Percentiles rank a stretch among this genome's conserved stretches.
These are phyloP conservation scores for Potorous gilbertii DNA, from an alignment of 2,797 vertebrate species.

Conservation along the genomic window DNA sequence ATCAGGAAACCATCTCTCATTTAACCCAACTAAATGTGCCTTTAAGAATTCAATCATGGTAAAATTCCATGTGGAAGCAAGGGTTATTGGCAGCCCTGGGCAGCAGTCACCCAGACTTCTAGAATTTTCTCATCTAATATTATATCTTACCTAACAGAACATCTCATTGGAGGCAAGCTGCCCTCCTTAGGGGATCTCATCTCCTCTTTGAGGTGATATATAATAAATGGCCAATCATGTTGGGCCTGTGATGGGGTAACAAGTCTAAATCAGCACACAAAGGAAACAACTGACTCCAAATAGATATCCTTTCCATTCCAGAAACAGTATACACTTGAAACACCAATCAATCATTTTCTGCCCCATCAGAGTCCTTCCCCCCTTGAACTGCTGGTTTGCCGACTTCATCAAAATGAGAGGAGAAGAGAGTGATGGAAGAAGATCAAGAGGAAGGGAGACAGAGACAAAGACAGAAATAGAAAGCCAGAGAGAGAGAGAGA, in stretches of 20 bases:
- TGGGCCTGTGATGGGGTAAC: background rate
- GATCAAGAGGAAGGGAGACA: background rate
- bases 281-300: conserved; percentile 62
- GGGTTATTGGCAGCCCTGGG: background rate
- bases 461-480: background rate
- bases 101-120: conserved; percentile 3
- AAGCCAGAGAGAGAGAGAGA: background rate
- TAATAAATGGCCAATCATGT: background rate
- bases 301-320: conserved; percentile 4
- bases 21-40: background rate
- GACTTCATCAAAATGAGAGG: background rate
- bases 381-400: background rate
- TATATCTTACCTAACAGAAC: background rate
- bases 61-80: background rate
- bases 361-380: conserved; percentile 15
- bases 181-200: background rate
- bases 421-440: background rate
- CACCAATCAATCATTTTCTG: background rate
- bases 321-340: conserved; percentile 15
- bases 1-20: background rate
- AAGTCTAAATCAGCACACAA: conserved; percentile 42
- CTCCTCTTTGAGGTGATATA: background rate
- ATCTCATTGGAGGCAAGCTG: background rate
- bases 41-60: background rate
- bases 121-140: background rate